These are phyloP conservation scores for Sesamia inferens DNA, from an alignment of 2,888 invertebrate genomes.

Conservation along the genomic window DNA sequence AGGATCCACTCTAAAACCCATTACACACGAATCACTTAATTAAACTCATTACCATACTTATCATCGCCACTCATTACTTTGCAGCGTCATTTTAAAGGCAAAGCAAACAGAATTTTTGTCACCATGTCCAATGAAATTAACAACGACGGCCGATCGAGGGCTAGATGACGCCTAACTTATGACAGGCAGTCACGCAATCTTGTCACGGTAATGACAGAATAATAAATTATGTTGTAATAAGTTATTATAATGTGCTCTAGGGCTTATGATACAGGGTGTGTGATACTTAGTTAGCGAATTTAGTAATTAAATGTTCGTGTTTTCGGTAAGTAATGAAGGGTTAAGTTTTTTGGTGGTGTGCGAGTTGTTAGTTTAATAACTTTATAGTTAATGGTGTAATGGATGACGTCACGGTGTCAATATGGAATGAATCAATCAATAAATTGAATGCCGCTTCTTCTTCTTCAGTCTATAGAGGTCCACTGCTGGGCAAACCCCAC, in stretches of 20 bases:
- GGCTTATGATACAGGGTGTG: constrained; percentile 81
- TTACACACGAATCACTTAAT: constrained; percentile 78
- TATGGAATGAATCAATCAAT: constrained; percentile 34
- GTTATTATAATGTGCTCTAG: constrained; percentile 86
- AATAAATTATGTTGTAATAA: constrained; percentile 90
- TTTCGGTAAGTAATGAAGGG: constrained; percentile 78
- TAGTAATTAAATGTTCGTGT: constrained; percentile 78
- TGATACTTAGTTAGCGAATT: constrained; percentile 84
- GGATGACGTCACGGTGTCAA: constrained; percentile 24
- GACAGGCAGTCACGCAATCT: constrained; percentile 84
- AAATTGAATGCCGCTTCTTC: not conserved
- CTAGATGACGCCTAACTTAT: constrained; percentile 84
- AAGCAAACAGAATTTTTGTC: constrained; percentile 89
- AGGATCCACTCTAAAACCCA: constrained; percentile 79
- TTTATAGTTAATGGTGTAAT: constrained; percentile 11
- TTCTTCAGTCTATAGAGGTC: no score
- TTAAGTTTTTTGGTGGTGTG: constrained; percentile 66
- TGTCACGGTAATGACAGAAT: constrained; percentile 88
- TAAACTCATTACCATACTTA: constrained; percentile 83
- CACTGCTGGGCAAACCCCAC: no score
- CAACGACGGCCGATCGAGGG: constrained; percentile 69
- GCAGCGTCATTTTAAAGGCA: constrained; percentile 79
- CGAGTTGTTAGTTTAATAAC: constrained; percentile 53
- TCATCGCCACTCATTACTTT: constrained; percentile 73
- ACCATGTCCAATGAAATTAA: constrained; percentile 89